phyloP scores from a whole-genome alignment of 2,888 invertebrate species.

The Andricus quercusramuli region DNA sequence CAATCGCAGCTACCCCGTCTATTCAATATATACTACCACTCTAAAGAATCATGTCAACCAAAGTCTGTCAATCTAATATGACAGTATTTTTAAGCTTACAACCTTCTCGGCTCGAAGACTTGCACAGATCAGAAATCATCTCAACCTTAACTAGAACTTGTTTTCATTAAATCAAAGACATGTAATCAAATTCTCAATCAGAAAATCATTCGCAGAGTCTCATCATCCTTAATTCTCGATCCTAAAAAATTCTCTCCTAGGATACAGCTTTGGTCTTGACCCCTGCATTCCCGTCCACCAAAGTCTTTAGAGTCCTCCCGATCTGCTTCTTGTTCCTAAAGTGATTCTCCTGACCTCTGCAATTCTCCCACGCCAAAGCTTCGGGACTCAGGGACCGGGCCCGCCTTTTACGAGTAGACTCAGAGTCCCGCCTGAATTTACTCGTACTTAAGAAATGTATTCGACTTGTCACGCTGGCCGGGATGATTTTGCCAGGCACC shows the following conservation, averaged over 20 bases:
- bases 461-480: constrained; percentile 76
- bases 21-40: constrained; percentile 39
- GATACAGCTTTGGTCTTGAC: constrained; percentile 21
- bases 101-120: constrained; percentile 26
- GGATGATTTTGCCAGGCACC: constrained; percentile 77
- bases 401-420: constrained; percentile 74
- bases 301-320: constrained; percentile 52
- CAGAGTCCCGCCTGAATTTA: constrained; percentile 72
- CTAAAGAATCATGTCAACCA: constrained; percentile 40
- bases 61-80: constrained; percentile 33
- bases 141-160: constrained; percentile 2
- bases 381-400: constrained; percentile 75
- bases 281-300: constrained; percentile 43
- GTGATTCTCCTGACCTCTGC: constrained; percentile 57
- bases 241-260: neutral
- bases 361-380: constrained; percentile 62
- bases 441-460: constrained; percentile 78
- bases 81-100: constrained; percentile 32
- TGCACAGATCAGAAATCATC: constrained; percentile 40
- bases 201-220: constrained; percentile 26
- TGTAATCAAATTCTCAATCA: constrained; percentile 16
- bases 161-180: neutral
- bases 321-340: constrained; percentile 51
- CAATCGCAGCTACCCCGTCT: constrained; percentile 41
- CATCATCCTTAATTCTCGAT: neutral